Percentiles rank a stretch among this genome's conserved stretches.
phyloP scores from a whole-genome alignment of 2,797 vertebrate species.

The Alauda arvensis region DNA sequence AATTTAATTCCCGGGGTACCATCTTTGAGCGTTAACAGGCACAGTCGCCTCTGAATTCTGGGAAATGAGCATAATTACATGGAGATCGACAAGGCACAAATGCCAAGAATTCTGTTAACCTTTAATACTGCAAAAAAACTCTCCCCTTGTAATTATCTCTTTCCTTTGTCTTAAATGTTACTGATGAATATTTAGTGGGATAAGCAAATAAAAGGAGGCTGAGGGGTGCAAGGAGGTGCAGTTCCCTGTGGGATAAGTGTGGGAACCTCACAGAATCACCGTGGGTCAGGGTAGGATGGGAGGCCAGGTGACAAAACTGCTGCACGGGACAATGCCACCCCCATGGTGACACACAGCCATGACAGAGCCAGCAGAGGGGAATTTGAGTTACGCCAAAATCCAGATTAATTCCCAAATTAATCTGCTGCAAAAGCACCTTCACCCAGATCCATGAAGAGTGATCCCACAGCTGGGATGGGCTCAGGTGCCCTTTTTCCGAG shows the following conservation, averaged over 20 bases:
- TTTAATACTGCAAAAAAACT: slow-evolving; percentile 77
- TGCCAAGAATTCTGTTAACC: slow-evolving; percentile 82
- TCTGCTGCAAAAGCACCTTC: background rate
- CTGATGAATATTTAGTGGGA: slow-evolving; percentile 76
- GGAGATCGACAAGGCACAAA: slow-evolving; percentile 80
- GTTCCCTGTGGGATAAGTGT: background rate
- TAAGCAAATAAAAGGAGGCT: slow-evolving; percentile 69
- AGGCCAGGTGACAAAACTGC: background rate
- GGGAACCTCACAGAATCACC: background rate
- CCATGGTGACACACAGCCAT: fast-evolving
- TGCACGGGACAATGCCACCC: fast-evolving
- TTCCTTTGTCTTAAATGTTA: slow-evolving; percentile 80
- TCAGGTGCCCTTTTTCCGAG: background rate
- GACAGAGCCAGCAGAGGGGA: background rate
- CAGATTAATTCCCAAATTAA: background rate
- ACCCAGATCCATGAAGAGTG: fast-evolving
- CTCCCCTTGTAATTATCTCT: slow-evolving; percentile 77
- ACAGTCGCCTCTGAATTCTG: slow-evolving; percentile 75
- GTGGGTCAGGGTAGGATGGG: background rate
- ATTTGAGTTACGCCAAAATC: too few relatives aligned
- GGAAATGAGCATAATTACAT: slow-evolving; percentile 80
- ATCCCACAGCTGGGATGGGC: fast-evolving
- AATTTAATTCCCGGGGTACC: slow-evolving; percentile 77
- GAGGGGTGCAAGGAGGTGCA: slow-evolving; percentile 27
- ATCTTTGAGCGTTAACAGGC: slow-evolving; percentile 71